Evolutionary conservation across 1,140 invertebrate species (phyloP), one percentile per base, ranked within the genome.

Genomic region (Zaprionus africanus): DNA sequence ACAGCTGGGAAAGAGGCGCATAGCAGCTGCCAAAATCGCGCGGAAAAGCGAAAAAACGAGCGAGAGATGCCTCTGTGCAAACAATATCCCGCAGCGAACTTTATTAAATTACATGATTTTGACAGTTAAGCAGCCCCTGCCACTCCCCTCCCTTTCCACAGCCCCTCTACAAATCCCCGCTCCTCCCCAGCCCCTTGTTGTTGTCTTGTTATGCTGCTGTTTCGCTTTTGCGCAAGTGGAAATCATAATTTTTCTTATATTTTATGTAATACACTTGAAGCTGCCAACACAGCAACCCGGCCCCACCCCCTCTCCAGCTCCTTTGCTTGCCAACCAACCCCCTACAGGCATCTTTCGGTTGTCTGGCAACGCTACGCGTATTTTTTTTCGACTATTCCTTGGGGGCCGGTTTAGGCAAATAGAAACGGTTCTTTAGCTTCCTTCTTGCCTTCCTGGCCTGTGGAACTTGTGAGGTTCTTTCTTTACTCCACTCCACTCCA

Each of bases 41-140:
- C 22, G 15, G 28, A 66, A 49, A 5, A 43, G 38, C 36, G n/a
- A 59, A 24, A 41, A 61, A 73, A 19, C 36, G 17, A 57, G 46
- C 66, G 24, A 56, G 60, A 78, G 78, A 67, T 78, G 66, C 67
- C 69, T 78, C 84, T 78, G 70, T 67, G 76, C 78, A 74, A 82
- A 91, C 80, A 92, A 90, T 92, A 91, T 91, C 90, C 90, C 85
- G 90, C 90, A 76, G 90, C 78, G 90, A 91, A 91, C 90, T 91
- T 91, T 91, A 91, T 91, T 91, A 91, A 91, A 91, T 91, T 91
- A 91, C 90, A 90, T 82, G 78, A 88, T 91, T 91, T 91, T 91
- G 84, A 91, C 90, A 90, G 90, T 88, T 88, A 88, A 84, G 85
- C 84, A 87, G 87, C 74, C 78, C 74, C 78, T 65, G 60, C 64